phyloP scores from a whole-genome alignment of 2,113 vertebrate species.

The Strix aluco region DNA sequence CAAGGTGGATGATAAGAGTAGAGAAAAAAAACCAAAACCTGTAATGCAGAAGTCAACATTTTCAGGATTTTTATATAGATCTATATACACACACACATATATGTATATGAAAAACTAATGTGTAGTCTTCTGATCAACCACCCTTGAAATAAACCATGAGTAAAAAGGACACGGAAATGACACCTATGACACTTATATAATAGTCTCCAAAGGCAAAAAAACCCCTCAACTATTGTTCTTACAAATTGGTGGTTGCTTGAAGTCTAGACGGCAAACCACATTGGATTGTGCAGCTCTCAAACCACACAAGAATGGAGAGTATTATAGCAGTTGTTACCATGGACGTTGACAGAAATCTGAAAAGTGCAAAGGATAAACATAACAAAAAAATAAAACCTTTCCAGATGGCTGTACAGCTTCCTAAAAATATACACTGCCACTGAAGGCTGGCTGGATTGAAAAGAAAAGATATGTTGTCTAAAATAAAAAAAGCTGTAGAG shows the following conservation, averaged over 20 bases:
- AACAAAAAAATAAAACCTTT: slow-evolving; percentile 49
- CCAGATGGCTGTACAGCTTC: slow-evolving; percentile 46
- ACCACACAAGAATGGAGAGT: slow-evolving; percentile 20
- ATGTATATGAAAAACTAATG: neutral
- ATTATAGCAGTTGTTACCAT: slow-evolving; percentile 45
- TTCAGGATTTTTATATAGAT: neutral
- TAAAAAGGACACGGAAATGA: neutral
- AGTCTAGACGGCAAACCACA: slow-evolving; percentile 41
- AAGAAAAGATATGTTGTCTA: neutral
- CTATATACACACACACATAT: neutral
- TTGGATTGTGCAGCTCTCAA: slow-evolving; percentile 25
- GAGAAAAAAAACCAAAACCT: neutral
- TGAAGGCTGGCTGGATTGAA: slow-evolving; percentile 11
- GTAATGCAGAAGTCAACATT: neutral
- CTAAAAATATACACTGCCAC: slow-evolving; percentile 36
- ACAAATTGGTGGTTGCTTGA: slow-evolving; percentile 38
- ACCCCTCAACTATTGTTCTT: neutral
- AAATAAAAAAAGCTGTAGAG: slow-evolving; percentile 34
- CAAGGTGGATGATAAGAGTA: neutral
- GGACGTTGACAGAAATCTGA: slow-evolving; percentile 54
- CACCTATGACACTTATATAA: neutral
- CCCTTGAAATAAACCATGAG: slow-evolving; percentile 1
- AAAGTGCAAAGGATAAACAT: slow-evolving; percentile 58
- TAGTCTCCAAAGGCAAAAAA: neutral
- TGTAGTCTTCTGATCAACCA: neutral